These are phyloP conservation scores for Psilanteris sp. DNA, from an alignment of 1,140 invertebrate genomes.

Conservation along the genomic window DNA sequence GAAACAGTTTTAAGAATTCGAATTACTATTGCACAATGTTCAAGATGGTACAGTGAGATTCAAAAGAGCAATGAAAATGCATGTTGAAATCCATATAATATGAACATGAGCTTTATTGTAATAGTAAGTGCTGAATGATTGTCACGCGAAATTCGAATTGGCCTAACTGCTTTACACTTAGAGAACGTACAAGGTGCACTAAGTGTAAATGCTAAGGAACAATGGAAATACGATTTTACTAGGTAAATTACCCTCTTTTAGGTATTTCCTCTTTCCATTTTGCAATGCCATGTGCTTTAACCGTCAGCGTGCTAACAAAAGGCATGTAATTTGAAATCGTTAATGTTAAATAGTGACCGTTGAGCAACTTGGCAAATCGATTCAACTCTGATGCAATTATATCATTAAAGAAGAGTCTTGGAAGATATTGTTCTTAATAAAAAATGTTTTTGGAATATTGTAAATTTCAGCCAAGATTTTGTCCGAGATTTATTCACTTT, in stretches of 20 bases:
- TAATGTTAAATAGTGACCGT: conserved; percentile 39
- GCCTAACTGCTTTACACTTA: conserved; percentile 57
- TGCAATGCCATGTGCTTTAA: conserved; percentile 25
- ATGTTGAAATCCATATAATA: conserved; percentile 28
- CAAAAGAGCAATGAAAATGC: conserved; percentile 17
- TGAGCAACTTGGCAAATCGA: conserved; percentile 3
- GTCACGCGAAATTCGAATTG: conserved; percentile 63
- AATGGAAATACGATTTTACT: conserved; percentile 62
- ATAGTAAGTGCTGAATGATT: conserved; percentile 50
- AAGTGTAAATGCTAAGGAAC: conserved; percentile 52
- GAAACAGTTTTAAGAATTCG: too few relatives aligned
- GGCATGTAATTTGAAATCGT: conserved; percentile 18
- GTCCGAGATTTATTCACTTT: too few relatives aligned
- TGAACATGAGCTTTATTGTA: conserved; percentile 35
- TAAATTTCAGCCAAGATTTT: too few relatives aligned
- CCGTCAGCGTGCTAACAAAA: conserved; percentile 40
- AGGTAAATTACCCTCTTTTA: conserved; percentile 62
- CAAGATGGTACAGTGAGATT: conserved; percentile 28
- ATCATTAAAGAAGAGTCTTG: too few relatives aligned
- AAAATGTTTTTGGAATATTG: too few relatives aligned
- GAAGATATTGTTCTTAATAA: too few relatives aligned
- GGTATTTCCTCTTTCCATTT: conserved; percentile 59
- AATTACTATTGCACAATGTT: not conserved
- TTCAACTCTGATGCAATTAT: not conserved
- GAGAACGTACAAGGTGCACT: conserved; percentile 46